Percentiles rank a stretch among this genome's conserved stretches.
phyloP scores from a whole-genome alignment of 2,113 vertebrate genomes.

The Notarius lentiginosus region DNA sequence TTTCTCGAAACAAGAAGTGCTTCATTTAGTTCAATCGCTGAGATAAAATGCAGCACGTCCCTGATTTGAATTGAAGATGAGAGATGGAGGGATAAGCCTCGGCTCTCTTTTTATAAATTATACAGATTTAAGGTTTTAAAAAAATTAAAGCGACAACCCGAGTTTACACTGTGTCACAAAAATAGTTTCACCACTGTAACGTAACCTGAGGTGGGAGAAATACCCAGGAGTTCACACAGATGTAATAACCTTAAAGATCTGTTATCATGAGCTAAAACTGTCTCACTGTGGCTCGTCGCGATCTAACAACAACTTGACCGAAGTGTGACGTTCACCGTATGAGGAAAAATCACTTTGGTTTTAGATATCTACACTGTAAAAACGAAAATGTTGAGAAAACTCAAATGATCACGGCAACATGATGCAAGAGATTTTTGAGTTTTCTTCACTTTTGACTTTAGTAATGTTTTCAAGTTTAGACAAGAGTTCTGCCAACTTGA shows the following conservation, averaged over 20 bases:
- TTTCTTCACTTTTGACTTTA: no score
- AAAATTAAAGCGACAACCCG: not conserved
- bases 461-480: no score
- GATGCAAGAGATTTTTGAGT: no score
- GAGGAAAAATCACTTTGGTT: not conserved
- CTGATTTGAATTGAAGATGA: constrained; percentile 13
- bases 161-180: not conserved
- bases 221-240: not conserved
- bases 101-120: not conserved
- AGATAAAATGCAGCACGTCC: not conserved
- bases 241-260: not conserved
- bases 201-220: not conserved
- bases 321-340: not conserved
- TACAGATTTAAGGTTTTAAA: not conserved
- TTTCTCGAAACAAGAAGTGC: not conserved
- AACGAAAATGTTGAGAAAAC: no score
- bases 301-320: no score
- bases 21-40: constrained; percentile 12
- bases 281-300: no score
- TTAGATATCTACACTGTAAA: not conserved
- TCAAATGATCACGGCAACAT: no score
- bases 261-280: not conserved
- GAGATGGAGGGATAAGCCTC: not conserved
- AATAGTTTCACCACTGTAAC: not conserved
- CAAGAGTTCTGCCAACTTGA: no score